Base-by-base conservation (phyloP, 2,797 vertebrate genomes). In the Enteromius trimaculatus region DNA sequence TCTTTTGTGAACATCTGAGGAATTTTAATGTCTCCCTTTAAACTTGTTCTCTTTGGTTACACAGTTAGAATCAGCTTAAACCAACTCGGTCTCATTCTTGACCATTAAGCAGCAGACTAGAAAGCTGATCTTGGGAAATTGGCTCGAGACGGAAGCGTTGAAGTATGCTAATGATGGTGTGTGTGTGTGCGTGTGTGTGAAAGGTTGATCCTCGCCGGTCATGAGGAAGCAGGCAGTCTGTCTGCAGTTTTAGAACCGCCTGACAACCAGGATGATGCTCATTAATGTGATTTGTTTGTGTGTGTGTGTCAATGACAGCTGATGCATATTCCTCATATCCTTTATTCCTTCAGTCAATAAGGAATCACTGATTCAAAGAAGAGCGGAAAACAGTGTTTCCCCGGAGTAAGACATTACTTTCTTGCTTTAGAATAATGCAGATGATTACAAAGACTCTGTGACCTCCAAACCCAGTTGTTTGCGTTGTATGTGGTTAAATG, bases 91-190 rank as follows among this genome's bases (percentile, higher is more conserved):
- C 55, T 79, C 75, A 78, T 79, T 84, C 78, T 76, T 74, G 71
- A 76, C 47, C 62, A 80, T 75, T 74, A 75, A 78, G 26, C 76
- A 49, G n/a, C 21, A 66, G 80, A 82, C 71, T 75, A 75, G 64
- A 77, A 78, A 77, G 65, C 51, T 66, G 75, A 83, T 66, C 47
- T 83, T 23, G 74, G 37, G 21, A 77, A 83, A 72, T 37, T 21
- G 53, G 82, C 60, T 70, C 2, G 44, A 65, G 51, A 83, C 2
- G 75, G 84, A 65, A 60, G 79, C 81, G 11, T 68, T 70, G 21
- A 87, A 87, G 88, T 88, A 89, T 81, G 83, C 80, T 83, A 77
- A 64, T 86, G 71, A 84, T 83, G 83, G 82, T 87, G 86, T 80
- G 83, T 81, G 31, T 34, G 29, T 29, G 31, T 34, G 31, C 4